Conservation (phyloP, 1,140 invertebrate species). For the Ctenoplectra terminalis region DNA sequence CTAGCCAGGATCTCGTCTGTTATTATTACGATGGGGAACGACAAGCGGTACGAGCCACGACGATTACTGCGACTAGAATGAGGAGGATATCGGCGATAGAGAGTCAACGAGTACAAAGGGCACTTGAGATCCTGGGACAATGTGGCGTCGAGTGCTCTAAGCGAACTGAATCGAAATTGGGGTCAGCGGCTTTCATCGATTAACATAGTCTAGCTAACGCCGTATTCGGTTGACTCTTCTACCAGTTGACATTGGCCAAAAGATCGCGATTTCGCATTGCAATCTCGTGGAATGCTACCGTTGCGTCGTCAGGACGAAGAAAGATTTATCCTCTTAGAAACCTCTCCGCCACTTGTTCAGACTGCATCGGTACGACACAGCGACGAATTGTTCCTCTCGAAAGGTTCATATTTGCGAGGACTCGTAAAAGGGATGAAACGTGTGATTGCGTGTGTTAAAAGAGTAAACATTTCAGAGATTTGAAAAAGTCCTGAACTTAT, state of each 20-base stretch:
- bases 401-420: not conserved
- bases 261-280: no score
- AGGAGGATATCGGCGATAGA: slow-evolving; percentile 54
- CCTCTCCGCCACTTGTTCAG: no score
- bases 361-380: not conserved
- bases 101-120: slow-evolving; percentile 56
- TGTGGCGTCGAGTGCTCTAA: slow-evolving; percentile 52
- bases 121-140: slow-evolving; percentile 61
- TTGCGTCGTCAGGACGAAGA: not conserved
- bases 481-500: no score
- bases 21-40: slow-evolving; percentile 51
- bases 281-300: not conserved
- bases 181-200: slow-evolving; percentile 56
- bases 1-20: no score
- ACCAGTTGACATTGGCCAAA: slow-evolving; percentile 48
- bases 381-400: not conserved
- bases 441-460: no score
- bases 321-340: not conserved
- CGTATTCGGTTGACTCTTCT: slow-evolving; percentile 32
- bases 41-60: slow-evolving; percentile 31
- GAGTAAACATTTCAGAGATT: no score
- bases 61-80: slow-evolving; percentile 46
- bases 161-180: slow-evolving; percentile 63
- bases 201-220: slow-evolving; percentile 43
- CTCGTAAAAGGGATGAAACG: no score